Base-by-base conservation (phyloP, 2,888 invertebrate species). In the Patella depressa region DNA sequence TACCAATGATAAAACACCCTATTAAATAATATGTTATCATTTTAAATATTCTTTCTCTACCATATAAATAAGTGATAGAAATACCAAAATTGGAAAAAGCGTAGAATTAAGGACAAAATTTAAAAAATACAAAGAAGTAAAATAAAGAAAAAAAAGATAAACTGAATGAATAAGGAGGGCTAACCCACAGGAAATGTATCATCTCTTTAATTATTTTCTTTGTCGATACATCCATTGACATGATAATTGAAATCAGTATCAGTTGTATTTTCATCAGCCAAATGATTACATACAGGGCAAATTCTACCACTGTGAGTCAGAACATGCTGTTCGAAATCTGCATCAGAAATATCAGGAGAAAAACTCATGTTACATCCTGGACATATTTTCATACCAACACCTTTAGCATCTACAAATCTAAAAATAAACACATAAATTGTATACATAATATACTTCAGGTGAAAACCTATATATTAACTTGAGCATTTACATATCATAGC, bases 241-340 rank as follows among this genome's bases (percentile, higher is more conserved):
- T 88, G 88, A 19, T 80, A 77, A 53, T 82, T 75, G 72, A 87
- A 88, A n/a, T 84, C 83, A 11, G 83, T 73, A 14, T 83, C 81
- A 0, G 79, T 72, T 78, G 83, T 82, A 53, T 83, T 80, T 19
- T 86, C 82, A 34, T 82, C 81, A 11, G 84, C 85, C 79, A 83
- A 81, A 77, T 82, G 79, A 24, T 84, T 81, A 80, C 89, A 89
- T 24, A 88, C 74, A 0, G 89, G 89, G 72, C 89, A 89, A 71
- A 87, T 83, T n/a, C 79, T 79, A 12, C 87, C 88, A 14, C 87
- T 83, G 77, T 89, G 89, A 12, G 83, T 81, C 75, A 87, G 75
- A 55, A 88, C 82, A 79, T 89, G 89, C 53, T 85, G 84, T 45
- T 84, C 82, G 71, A 88, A 87, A n/a, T 85, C 84, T 19, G 72